A percentile compares a stretch with the other conserved stretches of the same genome.
phyloP scores from a whole-genome alignment of 2,797 vertebrate genomes.

The Gymnothorax javanicus region DNA sequence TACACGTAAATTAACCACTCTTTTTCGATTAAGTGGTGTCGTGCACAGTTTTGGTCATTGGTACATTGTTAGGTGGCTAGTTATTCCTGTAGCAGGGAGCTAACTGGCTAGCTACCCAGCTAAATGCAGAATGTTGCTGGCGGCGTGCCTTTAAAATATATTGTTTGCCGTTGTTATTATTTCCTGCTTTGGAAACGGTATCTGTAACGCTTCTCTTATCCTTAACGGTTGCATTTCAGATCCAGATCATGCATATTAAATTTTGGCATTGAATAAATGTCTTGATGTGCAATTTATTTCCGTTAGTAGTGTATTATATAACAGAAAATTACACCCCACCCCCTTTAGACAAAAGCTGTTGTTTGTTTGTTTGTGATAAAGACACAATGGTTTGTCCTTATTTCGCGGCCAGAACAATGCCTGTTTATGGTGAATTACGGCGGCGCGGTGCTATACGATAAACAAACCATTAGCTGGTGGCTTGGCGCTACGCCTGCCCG shows the following conservation, averaged over 20 bases:
- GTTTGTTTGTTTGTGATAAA: conserved; percentile 14
- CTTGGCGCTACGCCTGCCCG: not conserved
- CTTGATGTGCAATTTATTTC: not conserved
- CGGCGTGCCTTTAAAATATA: not conserved
- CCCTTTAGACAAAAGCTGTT: conserved; percentile 5
- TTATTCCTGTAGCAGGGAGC: not conserved
- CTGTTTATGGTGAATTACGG: conserved; percentile 5
- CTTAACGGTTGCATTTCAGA: not conserved
- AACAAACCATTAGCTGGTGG: not conserved
- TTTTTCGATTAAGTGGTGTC: not conserved
- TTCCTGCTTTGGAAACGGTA: not conserved
- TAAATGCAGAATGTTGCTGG: conserved; percentile 3
- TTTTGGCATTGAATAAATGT: conserved; percentile 3
- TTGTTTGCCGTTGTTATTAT: not conserved
- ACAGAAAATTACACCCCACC: conserved; percentile 3
- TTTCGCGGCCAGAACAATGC: not conserved
- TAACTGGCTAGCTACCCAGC: not conserved
- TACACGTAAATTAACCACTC: not conserved
- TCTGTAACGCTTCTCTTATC: not conserved
- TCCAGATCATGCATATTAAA: not conserved
- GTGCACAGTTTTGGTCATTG: not conserved
- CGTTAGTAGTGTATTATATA: not conserved
- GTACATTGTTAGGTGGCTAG: not conserved
- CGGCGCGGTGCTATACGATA: not conserved
- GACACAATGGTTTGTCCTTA: conserved; percentile 5